Percentiles rank a stretch among this genome's conserved stretches.
Conservation (phyloP, 2,113 vertebrate species). For the Trichomycterus rosablanca region DNA sequence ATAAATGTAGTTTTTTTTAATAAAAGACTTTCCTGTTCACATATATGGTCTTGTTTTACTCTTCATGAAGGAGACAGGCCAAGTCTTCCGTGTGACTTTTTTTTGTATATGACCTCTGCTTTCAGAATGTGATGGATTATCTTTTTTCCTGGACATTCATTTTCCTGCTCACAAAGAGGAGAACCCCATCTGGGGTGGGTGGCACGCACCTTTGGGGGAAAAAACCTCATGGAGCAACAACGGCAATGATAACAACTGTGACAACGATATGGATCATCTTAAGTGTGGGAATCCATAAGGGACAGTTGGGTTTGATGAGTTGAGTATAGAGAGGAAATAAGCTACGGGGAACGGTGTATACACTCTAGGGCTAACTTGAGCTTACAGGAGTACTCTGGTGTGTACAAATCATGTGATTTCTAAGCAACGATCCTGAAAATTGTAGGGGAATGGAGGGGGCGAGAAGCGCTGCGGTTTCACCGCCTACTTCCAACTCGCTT, state of each 20-base stretch:
- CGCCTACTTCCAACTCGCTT: constrained; percentile 20
- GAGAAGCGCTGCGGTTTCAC: constrained; percentile 25
- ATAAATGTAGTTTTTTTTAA: constrained; percentile 1
- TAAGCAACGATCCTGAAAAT: constrained; percentile 34
- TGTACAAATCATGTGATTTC: constrained; percentile 37
- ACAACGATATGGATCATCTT: constrained; percentile 42
- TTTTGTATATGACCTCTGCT: constrained; percentile 6
- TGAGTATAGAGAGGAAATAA: neutral
- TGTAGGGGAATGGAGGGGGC: constrained; percentile 15
- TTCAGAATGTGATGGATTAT: constrained; percentile 52
- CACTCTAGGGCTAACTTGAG: neutral
- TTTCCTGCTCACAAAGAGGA: constrained; percentile 60
- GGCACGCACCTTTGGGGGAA: constrained; percentile 30
- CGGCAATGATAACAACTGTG: constrained; percentile 41
- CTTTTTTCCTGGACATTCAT: constrained; percentile 46
- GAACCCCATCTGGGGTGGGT: constrained; percentile 36
- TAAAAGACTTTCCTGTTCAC: constrained; percentile 1
- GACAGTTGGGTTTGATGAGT: constrained; percentile 34
- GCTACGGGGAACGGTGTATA: neutral
- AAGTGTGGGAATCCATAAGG: constrained; percentile 28
- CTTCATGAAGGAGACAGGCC: neutral
- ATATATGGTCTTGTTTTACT: too few relatives aligned
- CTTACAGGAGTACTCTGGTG: too few relatives aligned
- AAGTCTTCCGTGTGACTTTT: neutral
- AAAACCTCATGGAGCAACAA: constrained; percentile 37